Percentiles rank a stretch among this genome's conserved stretches.
Conservation (phyloP, 2,888 invertebrate species). For the Euzetes globulus region DNA sequence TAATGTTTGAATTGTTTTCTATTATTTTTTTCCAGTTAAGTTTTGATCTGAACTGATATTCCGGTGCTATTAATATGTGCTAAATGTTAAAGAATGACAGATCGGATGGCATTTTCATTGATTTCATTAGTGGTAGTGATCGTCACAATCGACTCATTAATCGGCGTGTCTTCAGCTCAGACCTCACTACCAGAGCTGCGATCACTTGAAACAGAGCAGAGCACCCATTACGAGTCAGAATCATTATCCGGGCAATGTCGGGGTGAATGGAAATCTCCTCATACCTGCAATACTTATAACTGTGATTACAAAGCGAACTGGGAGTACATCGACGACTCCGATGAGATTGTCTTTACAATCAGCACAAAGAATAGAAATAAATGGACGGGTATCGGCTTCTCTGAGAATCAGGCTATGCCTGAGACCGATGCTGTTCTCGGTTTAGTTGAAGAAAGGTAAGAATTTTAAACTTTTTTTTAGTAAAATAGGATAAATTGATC, state of each 20-base stretch:
- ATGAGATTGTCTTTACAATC: conserved; percentile 70
- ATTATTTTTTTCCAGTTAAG: neutral
- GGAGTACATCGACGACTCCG: conserved; percentile 63
- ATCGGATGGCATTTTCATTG: neutral
- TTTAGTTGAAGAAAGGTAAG: conserved; percentile 66
- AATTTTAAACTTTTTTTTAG: neutral
- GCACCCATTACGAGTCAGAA: conserved; percentile 24
- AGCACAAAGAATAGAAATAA: conserved; percentile 65
- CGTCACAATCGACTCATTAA: neutral
- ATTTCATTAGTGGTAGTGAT: neutral
- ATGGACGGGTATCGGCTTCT: conserved; percentile 85
- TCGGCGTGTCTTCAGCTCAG: neutral
- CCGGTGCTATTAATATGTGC: neutral
- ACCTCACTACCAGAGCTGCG: neutral
- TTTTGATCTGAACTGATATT: neutral
- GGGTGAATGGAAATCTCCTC: conserved; percentile 69
- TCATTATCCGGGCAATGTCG: conserved; percentile 1
- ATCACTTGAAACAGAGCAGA: neutral
- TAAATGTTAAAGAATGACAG: neutral
- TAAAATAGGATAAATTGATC: neutral
- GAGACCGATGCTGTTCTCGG: conserved; percentile 81
- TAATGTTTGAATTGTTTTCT: neutral
- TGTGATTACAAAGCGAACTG: conserved; percentile 75
- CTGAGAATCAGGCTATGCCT: conserved; percentile 66
- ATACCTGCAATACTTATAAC: conserved; percentile 58